Conservation (phyloP, 2,797 vertebrate genomes). For the Triplophysa yarkandensis region DNA sequence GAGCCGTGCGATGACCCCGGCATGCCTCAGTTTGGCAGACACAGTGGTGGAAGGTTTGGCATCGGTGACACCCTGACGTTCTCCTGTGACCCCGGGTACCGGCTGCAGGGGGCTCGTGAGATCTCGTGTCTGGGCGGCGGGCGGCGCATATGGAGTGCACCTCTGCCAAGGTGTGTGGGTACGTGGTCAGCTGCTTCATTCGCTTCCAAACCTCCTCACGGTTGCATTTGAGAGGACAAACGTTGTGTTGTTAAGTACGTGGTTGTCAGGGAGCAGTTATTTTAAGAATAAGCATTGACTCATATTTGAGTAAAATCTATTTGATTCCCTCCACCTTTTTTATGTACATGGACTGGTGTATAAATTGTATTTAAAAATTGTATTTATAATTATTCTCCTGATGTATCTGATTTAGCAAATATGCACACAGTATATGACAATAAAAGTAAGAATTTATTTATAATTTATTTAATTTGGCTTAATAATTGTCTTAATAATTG, state of each 20-base stretch:
- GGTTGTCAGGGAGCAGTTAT: background rate
- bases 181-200: conserved; percentile 98
- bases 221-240: conserved; percentile 41
- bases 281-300: too few species aligned
- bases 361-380: too few species aligned
- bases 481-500: too few species aligned
- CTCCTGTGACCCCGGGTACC: conserved; percentile 89
- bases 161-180: conserved; percentile 99
- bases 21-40: conserved; percentile 83
- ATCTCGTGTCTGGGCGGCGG: conserved; percentile 95
- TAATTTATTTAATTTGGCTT: background rate
- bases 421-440: background rate
- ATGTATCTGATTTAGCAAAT: background rate
- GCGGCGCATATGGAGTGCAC: conserved; percentile 96
- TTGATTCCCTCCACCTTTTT: too few species aligned
- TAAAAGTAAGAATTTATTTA: background rate
- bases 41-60: conserved; percentile 85
- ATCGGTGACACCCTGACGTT: conserved; percentile 89
- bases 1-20: conserved; percentile 95
- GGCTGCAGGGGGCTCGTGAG: conserved; percentile 87
- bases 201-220: conserved; percentile 25
- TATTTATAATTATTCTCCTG: too few species aligned
- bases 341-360: too few species aligned
- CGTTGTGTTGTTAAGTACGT: background rate
- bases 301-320: too few species aligned